Conservation (phyloP, 2,797 vertebrate genomes). For the Channa striata region DNA sequence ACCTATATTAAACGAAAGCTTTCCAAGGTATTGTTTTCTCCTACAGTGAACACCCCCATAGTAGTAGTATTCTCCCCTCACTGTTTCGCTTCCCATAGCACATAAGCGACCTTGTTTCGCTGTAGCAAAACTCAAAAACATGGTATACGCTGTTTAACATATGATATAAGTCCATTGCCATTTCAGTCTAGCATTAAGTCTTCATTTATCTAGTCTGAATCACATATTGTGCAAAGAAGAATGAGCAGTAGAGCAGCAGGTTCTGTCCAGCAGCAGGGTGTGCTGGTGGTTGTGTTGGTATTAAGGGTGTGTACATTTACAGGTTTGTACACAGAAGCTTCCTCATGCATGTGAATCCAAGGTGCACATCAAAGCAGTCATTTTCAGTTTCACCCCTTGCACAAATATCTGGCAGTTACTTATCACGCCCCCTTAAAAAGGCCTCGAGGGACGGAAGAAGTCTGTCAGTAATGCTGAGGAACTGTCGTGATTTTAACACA, state of each 20-base stretch:
- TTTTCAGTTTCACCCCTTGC: conserved; percentile 28
- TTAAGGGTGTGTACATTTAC: conserved; percentile 26
- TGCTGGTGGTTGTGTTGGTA: conserved; percentile 10
- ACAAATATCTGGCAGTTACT: conserved; percentile 11
- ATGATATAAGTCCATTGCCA: neutral
- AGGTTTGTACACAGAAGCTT: conserved; percentile 42
- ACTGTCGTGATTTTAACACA: conserved; percentile 84
- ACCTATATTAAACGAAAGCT: neutral
- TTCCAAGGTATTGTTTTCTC: neutral
- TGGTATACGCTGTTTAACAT: neutral
- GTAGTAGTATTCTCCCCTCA: too few species aligned
- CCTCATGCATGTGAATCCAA: conserved; percentile 36
- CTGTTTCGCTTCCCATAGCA: neutral
- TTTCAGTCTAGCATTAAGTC: conserved; percentile 19
- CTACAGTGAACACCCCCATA: neutral
- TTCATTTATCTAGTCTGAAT: conserved; percentile 11
- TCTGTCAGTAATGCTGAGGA: neutral
- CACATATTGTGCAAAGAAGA: conserved; percentile 10
- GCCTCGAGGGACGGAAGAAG: conserved; percentile 27
- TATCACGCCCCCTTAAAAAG: conserved; percentile 10
- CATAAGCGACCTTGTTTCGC: too few species aligned
- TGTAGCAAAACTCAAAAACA: conserved; percentile 4
- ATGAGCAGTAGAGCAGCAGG: conserved; percentile 23
- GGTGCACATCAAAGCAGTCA: conserved; percentile 26
- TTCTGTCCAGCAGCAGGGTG: conserved; percentile 33